Evolutionary conservation across 2,888 invertebrate species (phyloP).

Genomic region (Allygus modestus): DNA sequence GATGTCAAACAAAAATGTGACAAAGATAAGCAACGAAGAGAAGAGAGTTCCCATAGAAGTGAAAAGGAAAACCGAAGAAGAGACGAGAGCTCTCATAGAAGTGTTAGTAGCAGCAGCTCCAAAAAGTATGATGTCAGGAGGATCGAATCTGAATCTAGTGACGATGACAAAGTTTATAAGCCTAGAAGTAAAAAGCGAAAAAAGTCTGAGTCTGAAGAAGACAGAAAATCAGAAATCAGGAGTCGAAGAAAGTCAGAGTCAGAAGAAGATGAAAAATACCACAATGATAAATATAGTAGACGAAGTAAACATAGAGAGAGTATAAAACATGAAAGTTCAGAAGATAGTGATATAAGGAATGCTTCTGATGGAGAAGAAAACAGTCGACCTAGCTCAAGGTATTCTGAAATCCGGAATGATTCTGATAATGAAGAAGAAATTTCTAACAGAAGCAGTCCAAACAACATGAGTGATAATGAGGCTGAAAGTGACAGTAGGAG

Average conservation of each 20-base stretch:
- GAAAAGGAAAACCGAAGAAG: conserved; percentile 35
- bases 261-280: conserved; percentile 49
- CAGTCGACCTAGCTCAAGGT: background rate
- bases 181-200: conserved; percentile 56
- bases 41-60: conserved; percentile 5
- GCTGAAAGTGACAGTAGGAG: conserved; percentile 4
- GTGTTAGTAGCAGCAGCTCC: background rate
- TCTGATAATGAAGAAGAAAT: conserved; percentile 32
- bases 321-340: conserved; percentile 67
- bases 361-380: conserved; percentile 66
- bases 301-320: background rate
- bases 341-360: conserved; percentile 66
- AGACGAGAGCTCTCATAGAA: conserved; percentile 4
- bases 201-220: conserved; percentile 55
- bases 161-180: conserved; percentile 49
- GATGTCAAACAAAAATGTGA: conserved; percentile 18
- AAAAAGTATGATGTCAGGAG: conserved; percentile 34
- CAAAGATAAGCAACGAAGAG: conserved; percentile 40
- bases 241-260: conserved; percentile 12
- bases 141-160: conserved; percentile 41
- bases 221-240: background rate
- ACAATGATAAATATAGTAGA: background rate
- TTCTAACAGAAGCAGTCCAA: conserved; percentile 21
- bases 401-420: conserved; percentile 65
- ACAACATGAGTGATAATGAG: conserved; percentile 57